Evolutionary conservation across 2,888 invertebrate genomes (phyloP).

Genomic region (Lycaena phlaeas): DNA sequence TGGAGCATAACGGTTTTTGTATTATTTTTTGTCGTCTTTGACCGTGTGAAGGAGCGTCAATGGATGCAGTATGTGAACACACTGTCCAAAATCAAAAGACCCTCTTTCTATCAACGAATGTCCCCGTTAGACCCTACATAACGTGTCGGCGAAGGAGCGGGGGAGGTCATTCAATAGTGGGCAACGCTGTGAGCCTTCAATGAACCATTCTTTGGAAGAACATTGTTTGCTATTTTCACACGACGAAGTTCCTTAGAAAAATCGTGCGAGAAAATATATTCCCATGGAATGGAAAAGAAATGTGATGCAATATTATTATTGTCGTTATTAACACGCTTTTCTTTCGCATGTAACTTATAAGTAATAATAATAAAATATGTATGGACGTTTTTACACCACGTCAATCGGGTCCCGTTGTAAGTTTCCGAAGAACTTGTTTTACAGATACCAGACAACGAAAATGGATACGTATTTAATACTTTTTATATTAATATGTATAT

Average conservation of each 20-base stretch:
- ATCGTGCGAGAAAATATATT: conserved; percentile 24
- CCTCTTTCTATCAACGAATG: conserved; percentile 24
- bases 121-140: conserved; percentile 17
- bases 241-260: conserved; percentile 27
- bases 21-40: conserved; percentile 66
- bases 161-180: conserved; percentile 35
- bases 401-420: too few species aligned
- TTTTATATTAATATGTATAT: too few species aligned
- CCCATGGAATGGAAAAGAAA: conserved; percentile 17
- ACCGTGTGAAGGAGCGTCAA: conserved; percentile 69
- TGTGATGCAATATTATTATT: conserved; percentile 12
- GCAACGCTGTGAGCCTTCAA: conserved; percentile 43
- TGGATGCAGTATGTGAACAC: conserved; percentile 57
- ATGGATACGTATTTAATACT: too few species aligned
- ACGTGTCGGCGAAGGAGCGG: conserved; percentile 22
- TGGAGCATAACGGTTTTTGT: conserved; percentile 70
- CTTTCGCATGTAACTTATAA: too few species aligned
- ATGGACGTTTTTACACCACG: too few species aligned
- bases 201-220: conserved; percentile 55
- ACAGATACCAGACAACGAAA: too few species aligned
- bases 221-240: conserved; percentile 56
- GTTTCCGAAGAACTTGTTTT: too few species aligned
- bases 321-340: too few species aligned
- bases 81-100: conserved; percentile 34
- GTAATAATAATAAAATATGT: too few species aligned